A percentile compares a stretch with the other conserved stretches of the same genome.
These are phyloP conservation scores for Phyllopteryx taeniolatus DNA, from an alignment of 2,113 vertebrate species.

Conservation along the genomic window DNA sequence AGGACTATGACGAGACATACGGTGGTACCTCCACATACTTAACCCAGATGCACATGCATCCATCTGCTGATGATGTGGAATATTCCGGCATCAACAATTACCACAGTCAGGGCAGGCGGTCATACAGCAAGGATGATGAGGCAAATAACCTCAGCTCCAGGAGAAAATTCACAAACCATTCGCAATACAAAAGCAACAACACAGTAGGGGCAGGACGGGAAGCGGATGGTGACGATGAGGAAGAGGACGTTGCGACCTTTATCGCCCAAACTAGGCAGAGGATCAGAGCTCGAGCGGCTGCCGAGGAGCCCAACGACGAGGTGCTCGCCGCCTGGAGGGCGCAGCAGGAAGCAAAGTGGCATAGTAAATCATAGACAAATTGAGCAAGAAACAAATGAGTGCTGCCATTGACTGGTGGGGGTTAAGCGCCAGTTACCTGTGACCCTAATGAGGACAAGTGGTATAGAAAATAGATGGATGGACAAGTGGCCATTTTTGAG, in stretches of 20 bases:
- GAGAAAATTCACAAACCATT: conserved; percentile 77
- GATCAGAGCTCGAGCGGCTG: conserved; percentile 56
- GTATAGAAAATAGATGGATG: not conserved
- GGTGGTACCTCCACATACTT: conserved; percentile 70
- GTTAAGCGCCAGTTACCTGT: not conserved
- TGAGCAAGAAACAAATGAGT: not conserved
- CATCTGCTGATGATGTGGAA: conserved; percentile 44
- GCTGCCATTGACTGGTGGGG: not conserved
- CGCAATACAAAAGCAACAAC: conserved; percentile 59
- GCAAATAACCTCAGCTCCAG: conserved; percentile 70
- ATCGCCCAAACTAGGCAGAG: conserved; percentile 68
- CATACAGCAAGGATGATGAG: conserved; percentile 58
- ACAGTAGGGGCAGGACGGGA: conserved; percentile 48
- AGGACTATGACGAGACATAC: conserved; percentile 60
- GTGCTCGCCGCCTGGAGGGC: conserved; percentile 86
- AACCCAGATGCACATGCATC: conserved; percentile 62
- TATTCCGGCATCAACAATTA: conserved; percentile 50
- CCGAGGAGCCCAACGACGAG: conserved; percentile 83
- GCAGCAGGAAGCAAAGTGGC: conserved; percentile 78
- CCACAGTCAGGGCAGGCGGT: conserved; percentile 47
- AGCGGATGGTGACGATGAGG: conserved; percentile 58
- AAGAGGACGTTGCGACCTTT: conserved; percentile 71
- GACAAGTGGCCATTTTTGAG: not conserved
- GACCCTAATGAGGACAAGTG: not conserved
- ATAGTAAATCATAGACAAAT: conserved; percentile 36